Base-by-base conservation (phyloP, 2,797 vertebrate genomes). In the Buceros bicornis region DNA sequence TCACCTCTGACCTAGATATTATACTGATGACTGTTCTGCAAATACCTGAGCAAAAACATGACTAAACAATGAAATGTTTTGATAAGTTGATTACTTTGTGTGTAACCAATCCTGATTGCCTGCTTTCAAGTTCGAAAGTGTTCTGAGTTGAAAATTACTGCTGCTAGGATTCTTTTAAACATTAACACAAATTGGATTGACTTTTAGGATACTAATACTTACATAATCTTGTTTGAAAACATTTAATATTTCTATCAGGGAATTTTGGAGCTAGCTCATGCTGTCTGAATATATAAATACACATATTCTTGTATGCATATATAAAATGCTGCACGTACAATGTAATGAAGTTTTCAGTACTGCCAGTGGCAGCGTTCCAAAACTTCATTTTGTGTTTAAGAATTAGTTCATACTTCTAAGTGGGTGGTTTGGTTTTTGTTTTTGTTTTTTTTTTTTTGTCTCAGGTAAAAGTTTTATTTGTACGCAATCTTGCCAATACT, bases 381-480 rank as follows among this genome's bases (percentile, higher is more conserved):
- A 91, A 47, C n/a, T 83, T 89, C 24, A 20, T 67, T 56, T 53
- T 26, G 10, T 43, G 5, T 57, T 90, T 77, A 28, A 61, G 62
- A 62, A 78, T 67, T 24, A 33, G 61, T 67, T 85, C 26, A 18
- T 40, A 10, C 15, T 83, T 74, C 11, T 95, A 66, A 95, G 50
- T 37, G 21, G 1, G 51, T 53, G 25, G n/a, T 40, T 16, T 6
- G n/a, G 5, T 45, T 14, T 16, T 21, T 6, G 25, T 8, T 25
- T 24, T 37, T 6, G 10, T 35, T 14, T 28, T 67, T 31, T 43
- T 60, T 9, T 2, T 29, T 16, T 21, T 24, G 16, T 16, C 29
- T 82, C 91, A 99, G 99, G 99, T 99, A 70, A 99, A 99, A 97
- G 99, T 99, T 87, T 96, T 99, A 87, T 99, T 99, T 97, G 99